Evolutionary conservation across 2,797 vertebrate genomes (phyloP).

Genomic region (Typhlichthys subterraneus): DNA sequence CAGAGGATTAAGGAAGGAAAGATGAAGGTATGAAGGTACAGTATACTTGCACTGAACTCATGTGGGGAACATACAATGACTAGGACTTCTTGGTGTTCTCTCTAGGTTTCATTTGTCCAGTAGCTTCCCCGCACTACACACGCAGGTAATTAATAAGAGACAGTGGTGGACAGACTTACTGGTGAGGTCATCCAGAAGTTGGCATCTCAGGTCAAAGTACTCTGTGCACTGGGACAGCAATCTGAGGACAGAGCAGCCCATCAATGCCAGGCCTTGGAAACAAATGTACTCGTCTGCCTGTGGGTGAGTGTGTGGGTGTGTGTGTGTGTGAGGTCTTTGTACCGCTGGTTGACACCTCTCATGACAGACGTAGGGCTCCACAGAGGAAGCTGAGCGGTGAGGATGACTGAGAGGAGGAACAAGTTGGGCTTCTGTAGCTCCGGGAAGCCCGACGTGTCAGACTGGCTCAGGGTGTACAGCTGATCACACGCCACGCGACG

Average conservation of each 20-base stretch:
- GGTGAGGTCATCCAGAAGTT: slow-evolving; percentile 94
- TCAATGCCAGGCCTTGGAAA: background rate
- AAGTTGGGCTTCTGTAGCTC: slow-evolving; percentile 96
- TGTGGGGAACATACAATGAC: background rate
- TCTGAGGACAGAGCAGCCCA: slow-evolving; percentile 67
- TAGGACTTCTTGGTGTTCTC: background rate
- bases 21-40: background rate
- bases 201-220: slow-evolving; percentile 97
- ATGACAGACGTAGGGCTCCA: slow-evolving; percentile 99
- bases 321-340: slow-evolving; percentile 8
- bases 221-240: slow-evolving; percentile 95
- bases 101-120: background rate
- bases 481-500: slow-evolving; percentile 97
- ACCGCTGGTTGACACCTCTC: slow-evolving; percentile 98
- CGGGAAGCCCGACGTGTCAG: slow-evolving; percentile 89
- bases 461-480: slow-evolving; percentile 95
- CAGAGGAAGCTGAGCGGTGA: slow-evolving; percentile 94
- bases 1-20: background rate
- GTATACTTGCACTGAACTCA: background rate
- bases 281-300: too few species aligned
- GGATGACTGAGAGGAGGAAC: slow-evolving; percentile 90
- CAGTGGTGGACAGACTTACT: slow-evolving; percentile 78
- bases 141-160: too few species aligned
- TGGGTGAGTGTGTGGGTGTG: background rate
- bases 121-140: too few species aligned